Conservation (phyloP, 1,140 invertebrate species). For the Sweltsa coloradensis region DNA sequence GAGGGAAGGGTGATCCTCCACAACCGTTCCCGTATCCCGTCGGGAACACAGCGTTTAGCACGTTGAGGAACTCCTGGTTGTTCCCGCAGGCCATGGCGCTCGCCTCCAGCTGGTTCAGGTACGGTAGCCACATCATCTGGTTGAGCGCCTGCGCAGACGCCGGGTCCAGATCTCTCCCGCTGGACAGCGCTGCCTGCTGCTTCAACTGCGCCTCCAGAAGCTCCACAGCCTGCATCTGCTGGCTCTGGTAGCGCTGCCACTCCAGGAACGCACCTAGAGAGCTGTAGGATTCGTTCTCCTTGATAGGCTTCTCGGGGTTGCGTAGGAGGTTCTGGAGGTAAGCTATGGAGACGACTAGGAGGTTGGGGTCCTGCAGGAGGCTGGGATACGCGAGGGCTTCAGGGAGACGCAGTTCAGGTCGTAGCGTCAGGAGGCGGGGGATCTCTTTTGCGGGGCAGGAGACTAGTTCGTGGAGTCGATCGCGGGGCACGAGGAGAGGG, state of each 20-base stretch:
- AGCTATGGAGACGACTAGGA: conserved; percentile 60
- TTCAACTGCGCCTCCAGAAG: conserved; percentile 1
- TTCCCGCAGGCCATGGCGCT: conserved; percentile 22
- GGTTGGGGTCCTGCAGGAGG: conserved; percentile 59
- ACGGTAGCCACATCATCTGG: conserved; percentile 56
- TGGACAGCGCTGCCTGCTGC: not conserved
- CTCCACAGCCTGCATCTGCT: not conserved
- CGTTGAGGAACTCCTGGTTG: conserved; percentile 35
- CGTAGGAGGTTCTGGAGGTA: conserved; percentile 59
- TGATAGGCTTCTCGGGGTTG: conserved; percentile 14
- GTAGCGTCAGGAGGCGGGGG: conserved; percentile 49
- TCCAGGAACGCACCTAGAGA: conserved; percentile 9
- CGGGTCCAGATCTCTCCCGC: conserved; percentile 42
- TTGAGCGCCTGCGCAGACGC: conserved; percentile 50
- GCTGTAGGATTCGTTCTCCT: conserved; percentile 7
- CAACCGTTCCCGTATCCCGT: conserved; percentile 1
- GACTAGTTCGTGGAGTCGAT: conserved; percentile 54
- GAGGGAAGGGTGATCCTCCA: not conserved
- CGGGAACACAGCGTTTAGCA: conserved; percentile 18
- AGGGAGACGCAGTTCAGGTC: conserved; percentile 55
- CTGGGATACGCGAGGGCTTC: conserved; percentile 57
- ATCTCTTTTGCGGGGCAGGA: conserved; percentile 61
- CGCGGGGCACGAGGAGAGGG: conserved; percentile 63
- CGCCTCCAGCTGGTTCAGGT: conserved; percentile 44
- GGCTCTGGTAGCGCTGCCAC: conserved; percentile 8